Evolutionary conservation across 64 coral and sea anemone species (phyloP).

Genomic region (Stylophora pistillata): DNA sequence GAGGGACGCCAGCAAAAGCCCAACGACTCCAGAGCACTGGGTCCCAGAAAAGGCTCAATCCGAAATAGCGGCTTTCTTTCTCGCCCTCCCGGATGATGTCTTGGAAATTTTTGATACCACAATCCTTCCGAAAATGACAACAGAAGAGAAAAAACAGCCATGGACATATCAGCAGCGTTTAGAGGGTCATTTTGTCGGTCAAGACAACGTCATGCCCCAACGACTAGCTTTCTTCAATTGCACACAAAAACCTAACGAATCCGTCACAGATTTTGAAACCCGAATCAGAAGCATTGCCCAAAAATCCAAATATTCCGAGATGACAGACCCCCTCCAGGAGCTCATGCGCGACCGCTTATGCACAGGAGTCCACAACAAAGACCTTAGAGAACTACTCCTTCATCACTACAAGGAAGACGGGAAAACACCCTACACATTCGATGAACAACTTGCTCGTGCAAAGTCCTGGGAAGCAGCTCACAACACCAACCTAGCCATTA

Average conservation of each 20-base stretch:
- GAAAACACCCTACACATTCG: no score
- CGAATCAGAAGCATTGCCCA: background rate
- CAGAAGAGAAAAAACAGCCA: background rate
- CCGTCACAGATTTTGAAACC: constrained; percentile 18
- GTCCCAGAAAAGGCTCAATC: constrained; percentile 12
- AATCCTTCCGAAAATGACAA: background rate
- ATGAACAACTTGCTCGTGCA: no score
- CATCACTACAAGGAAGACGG: background rate
- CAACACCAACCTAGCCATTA: no score
- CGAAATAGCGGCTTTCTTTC: background rate
- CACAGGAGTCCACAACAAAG: background rate
- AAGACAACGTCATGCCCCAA: constrained; percentile 27
- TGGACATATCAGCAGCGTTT: constrained; percentile 26
- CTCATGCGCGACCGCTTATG: constrained; percentile 3
- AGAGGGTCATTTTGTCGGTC: constrained; percentile 25
- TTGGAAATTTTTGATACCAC: constrained; percentile 30
- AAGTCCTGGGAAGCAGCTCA: no score
- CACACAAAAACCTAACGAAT: background rate
- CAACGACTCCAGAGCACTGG: constrained; percentile 18
- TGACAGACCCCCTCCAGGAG: constrained; percentile 7
- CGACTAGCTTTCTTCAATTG: constrained; percentile 22
- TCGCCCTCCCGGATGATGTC: background rate
- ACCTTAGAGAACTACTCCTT: constrained; percentile 23
- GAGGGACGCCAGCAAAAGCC: constrained; percentile 19
- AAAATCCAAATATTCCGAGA: constrained; percentile 3